phyloP scores from a whole-genome alignment of 2,888 invertebrate species.

The Corbicula japonica region DNA sequence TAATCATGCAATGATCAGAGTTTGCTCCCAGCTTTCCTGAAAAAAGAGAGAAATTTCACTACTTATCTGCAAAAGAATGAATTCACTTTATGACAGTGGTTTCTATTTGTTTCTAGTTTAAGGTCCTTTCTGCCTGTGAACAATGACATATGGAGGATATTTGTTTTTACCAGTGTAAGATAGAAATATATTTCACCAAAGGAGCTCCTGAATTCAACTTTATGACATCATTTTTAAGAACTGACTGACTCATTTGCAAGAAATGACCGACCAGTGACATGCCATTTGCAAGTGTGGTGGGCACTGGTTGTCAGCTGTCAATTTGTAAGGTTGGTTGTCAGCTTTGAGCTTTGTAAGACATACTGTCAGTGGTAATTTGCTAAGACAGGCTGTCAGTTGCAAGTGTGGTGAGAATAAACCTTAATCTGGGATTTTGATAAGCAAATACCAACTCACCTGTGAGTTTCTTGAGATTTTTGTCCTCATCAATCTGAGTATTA shows the following conservation, averaged over 20 bases:
- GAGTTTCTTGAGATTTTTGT: conserved; percentile 15
- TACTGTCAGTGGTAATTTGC: background rate
- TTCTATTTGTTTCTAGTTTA: background rate
- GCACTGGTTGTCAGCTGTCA: too few relatives aligned
- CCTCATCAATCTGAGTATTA: conserved; percentile 7
- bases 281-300: too few relatives aligned
- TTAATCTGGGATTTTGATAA: too few relatives aligned
- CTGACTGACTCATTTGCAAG: too few relatives aligned
- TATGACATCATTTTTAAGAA: background rate
- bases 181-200: background rate
- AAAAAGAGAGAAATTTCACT: background rate
- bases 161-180: background rate
- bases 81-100: background rate
- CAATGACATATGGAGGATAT: background rate
- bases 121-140: background rate
- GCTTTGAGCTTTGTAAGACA: background rate
- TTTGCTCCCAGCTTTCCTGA: conserved; percentile 7
- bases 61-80: background rate
- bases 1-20: conserved; percentile 17
- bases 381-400: background rate
- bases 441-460: conserved; percentile 35
- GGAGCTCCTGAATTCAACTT: background rate
- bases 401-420: background rate
- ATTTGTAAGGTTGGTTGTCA: background rate
- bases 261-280: too few relatives aligned